phyloP scores from a whole-genome alignment of 2,797 vertebrate species.

The Muraenolepis orangiensis region DNA sequence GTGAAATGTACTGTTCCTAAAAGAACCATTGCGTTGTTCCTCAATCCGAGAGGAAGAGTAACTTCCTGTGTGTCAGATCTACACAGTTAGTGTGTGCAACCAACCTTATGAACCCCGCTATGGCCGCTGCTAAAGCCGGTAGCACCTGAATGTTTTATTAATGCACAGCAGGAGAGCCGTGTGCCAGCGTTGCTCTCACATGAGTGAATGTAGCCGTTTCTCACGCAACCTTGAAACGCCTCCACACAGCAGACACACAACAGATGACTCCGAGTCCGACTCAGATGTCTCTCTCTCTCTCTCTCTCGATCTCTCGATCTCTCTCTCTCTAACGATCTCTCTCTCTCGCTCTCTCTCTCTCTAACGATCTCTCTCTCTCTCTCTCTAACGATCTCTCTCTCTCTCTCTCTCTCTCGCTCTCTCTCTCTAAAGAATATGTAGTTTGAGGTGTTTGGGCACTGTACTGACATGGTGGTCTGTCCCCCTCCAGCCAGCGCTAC shows the following conservation, averaged over 20 bases:
- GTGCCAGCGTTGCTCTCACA: conserved; percentile 40
- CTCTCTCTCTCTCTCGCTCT: too few relatives aligned
- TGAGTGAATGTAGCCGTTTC: conserved; percentile 24
- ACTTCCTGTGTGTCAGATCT: too few relatives aligned
- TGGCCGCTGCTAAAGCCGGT: conserved; percentile 12
- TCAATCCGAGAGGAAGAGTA: too few relatives aligned
- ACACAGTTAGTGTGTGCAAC: neutral
- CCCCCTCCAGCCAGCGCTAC: conserved; percentile 84
- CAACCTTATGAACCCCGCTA: neutral
- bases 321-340: too few relatives aligned
- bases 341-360: too few relatives aligned
- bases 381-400: too few relatives aligned
- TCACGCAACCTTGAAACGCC: conserved; percentile 11
- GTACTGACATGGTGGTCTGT: neutral
- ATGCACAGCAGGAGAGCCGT: conserved; percentile 29
- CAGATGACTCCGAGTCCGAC: neutral
- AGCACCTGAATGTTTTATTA: conserved; percentile 16
- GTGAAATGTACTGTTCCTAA: too few relatives aligned
- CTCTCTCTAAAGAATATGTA: neutral
- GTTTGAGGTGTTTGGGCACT: neutral
- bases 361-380: too few relatives aligned
- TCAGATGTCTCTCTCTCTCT: too few relatives aligned
- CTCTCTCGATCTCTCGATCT: too few relatives aligned
- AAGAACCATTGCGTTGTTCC: too few relatives aligned
- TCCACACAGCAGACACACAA: neutral